Evolutionary conservation across 2,797 vertebrate genomes (phyloP).

Genomic region (Xiphorhynchus erythropygius): DNA sequence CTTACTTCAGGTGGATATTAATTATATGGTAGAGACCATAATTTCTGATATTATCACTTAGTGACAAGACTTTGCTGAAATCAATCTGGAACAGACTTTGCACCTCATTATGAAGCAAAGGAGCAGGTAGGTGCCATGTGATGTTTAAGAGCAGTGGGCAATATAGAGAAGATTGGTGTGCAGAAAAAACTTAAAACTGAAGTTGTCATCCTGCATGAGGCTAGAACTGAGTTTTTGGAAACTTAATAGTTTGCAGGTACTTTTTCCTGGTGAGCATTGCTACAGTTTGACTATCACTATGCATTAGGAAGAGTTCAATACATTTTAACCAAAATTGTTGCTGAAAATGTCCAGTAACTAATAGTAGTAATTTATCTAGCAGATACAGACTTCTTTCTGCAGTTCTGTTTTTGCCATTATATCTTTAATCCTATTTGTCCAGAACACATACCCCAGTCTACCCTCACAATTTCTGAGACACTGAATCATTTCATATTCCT

Average conservation of each 20-base stretch:
- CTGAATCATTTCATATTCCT: constrained; percentile 24
- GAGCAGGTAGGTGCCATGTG: not conserved
- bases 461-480: not conserved
- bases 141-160: not conserved
- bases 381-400: not conserved
- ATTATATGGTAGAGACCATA: not conserved
- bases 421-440: not conserved
- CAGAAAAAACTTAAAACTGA: not conserved
- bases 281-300: not conserved
- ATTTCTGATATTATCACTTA: not conserved
- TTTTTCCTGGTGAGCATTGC: not conserved
- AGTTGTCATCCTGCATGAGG: not conserved
- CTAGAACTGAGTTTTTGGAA: not conserved
- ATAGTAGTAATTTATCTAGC: not conserved
- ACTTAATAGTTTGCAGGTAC: not conserved
- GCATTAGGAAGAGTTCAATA: not conserved
- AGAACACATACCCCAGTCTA: not conserved
- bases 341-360: not conserved
- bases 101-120: not conserved
- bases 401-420: constrained; percentile 19
- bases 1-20: not conserved
- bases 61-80: not conserved
- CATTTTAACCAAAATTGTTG: not conserved
- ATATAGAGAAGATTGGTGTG: not conserved
- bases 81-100: not conserved